phyloP scores from a whole-genome alignment of 1,140 invertebrate species.

The Nymphalis io region DNA sequence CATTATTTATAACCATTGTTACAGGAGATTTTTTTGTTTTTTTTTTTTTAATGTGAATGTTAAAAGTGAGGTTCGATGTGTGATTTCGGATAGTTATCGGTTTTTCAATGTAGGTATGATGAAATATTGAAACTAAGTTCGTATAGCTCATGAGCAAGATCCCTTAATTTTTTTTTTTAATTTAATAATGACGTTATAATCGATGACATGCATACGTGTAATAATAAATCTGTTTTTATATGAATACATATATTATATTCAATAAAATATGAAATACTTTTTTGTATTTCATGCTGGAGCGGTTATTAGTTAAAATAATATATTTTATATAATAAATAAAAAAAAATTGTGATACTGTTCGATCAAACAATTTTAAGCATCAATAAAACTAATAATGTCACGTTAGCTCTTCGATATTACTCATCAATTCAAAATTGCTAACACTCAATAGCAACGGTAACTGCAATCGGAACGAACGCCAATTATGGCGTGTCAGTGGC shows the following conservation, averaged over 20 bases:
- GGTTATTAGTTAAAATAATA: no score
- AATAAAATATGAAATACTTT: no score
- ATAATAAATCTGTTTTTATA: no score
- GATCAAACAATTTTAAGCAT: neutral
- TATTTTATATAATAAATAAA: no score
- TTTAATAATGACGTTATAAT: no score
- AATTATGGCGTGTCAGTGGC: conserved; percentile 36
- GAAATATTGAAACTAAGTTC: neutral
- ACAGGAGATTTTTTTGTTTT: conserved; percentile 37
- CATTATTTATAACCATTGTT: conserved; percentile 38
- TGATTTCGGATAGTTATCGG: conserved; percentile 15
- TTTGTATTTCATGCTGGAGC: no score
- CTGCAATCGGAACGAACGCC: conserved; percentile 32
- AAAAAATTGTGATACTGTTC: neutral
- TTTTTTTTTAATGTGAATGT: conserved; percentile 32
- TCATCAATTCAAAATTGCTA: conserved; percentile 29
- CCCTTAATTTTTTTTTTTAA: neutral
- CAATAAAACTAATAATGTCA: conserved; percentile 1
- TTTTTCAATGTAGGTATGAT: conserved; percentile 13
- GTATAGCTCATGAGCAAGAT: neutral
- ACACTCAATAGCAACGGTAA: conserved; percentile 29
- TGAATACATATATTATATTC: no score
- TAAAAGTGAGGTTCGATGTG: conserved; percentile 27
- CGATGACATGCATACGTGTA: no score
- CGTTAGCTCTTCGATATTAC: conserved; percentile 3